Percentiles rank a stretch among this genome's conserved stretches.
Evolutionary conservation across 1,140 invertebrate genomes (phyloP).

Genomic region (Drosophila tsacasi): DNA sequence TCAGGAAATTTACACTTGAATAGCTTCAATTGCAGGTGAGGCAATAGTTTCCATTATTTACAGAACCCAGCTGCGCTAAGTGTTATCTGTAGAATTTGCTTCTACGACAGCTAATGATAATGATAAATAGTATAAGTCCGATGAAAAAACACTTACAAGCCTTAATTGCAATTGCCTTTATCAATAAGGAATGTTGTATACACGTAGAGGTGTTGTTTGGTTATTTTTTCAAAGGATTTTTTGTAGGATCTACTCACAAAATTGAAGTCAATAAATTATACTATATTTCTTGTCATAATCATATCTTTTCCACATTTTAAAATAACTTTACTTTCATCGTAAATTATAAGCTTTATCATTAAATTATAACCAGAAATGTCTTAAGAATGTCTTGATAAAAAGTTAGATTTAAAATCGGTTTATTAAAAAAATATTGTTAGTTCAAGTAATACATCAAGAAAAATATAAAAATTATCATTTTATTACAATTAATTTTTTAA

Average conservation of each 20-base stretch:
- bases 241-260: neutral
- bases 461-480: no score
- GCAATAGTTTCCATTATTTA: neutral
- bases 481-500: no score
- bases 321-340: neutral
- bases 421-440: no score
- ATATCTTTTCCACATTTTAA: neutral
- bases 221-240: neutral
- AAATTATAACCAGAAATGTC: no score
- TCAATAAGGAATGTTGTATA: no score
- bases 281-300: neutral
- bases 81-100: slow-evolving; percentile 1
- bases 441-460: no score
- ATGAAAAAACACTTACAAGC: slow-evolving; percentile 17
- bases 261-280: neutral
- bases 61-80: neutral
- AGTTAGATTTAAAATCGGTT: no score
- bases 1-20: neutral
- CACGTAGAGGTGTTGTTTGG: neutral
- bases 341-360: neutral
- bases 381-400: no score
- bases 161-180: slow-evolving; percentile 4
- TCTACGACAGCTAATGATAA: neutral
- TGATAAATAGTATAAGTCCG: neutral
- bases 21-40: neutral